Percentiles rank a stretch among this genome's conserved stretches.
Evolutionary conservation across 2,797 vertebrate species (phyloP).

Genomic region (Triplophysa yarkandensis): DNA sequence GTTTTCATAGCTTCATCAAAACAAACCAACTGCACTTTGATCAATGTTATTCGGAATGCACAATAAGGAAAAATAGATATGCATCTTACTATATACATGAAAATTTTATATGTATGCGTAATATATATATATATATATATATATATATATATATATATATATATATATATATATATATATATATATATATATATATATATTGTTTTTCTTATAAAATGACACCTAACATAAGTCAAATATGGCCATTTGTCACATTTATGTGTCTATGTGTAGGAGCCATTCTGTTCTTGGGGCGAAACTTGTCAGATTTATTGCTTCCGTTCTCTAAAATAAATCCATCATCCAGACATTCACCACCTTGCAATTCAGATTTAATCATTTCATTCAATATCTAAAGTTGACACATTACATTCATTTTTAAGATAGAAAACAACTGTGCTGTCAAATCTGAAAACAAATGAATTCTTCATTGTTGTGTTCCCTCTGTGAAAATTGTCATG

Average conservation of each 20-base stretch:
- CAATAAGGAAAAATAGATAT: no score
- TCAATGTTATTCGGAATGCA: no score
- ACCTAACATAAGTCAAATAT: background rate
- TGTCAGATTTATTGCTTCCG: slow-evolving; percentile 3
- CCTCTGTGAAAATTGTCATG: background rate
- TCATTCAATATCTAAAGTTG: slow-evolving; percentile 1
- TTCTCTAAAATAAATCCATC: background rate
- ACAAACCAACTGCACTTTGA: no score
- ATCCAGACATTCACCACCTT: background rate
- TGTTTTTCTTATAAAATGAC: background rate
- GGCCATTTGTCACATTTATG: background rate
- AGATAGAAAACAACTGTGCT: background rate
- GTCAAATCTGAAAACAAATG: slow-evolving; percentile 21
- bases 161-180: no score
- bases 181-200: no score
- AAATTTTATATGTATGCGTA: no score
- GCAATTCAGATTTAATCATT: background rate
- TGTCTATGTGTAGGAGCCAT: background rate
- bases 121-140: no score
- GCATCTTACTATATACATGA: no score
- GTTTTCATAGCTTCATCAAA: no score
- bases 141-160: no score
- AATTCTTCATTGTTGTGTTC: background rate
- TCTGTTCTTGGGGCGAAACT: background rate
- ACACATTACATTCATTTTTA: background rate